phyloP scores from a whole-genome alignment of 2,888 invertebrate species.

The Cantharis rufa region DNA sequence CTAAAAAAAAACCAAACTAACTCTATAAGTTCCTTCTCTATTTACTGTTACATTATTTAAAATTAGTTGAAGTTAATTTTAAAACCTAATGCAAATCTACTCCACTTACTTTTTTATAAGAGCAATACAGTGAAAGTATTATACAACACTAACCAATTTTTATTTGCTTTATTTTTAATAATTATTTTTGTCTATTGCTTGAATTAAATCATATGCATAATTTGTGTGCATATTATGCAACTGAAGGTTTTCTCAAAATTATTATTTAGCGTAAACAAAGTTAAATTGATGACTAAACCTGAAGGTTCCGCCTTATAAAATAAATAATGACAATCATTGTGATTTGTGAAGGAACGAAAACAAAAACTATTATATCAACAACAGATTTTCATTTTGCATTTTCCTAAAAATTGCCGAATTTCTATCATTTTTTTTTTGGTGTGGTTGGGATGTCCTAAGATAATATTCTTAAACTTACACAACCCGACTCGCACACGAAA shows the following conservation, averaged over 20 bases:
- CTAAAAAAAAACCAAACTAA: neutral
- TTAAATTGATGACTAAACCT: too few species aligned
- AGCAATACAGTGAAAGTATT: slow-evolving; percentile 7
- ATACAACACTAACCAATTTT: slow-evolving; percentile 5
- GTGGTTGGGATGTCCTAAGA: too few species aligned
- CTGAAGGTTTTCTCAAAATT: neutral
- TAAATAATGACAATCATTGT: too few species aligned
- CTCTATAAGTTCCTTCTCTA: neutral
- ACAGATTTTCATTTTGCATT: too few species aligned
- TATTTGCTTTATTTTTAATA: neutral
- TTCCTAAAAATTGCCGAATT: too few species aligned
- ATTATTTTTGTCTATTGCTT: neutral
- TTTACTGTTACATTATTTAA: neutral
- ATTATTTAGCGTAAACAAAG: too few species aligned
- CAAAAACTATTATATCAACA: too few species aligned
- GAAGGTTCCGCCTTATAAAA: too few species aligned
- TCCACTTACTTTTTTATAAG: neutral
- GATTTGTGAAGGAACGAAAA: too few species aligned
- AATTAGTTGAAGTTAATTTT: neutral
- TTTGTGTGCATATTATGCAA: neutral
- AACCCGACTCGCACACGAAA: too few species aligned
- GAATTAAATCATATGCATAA: neutral
- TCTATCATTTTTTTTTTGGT: too few species aligned
- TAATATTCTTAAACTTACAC: too few species aligned
- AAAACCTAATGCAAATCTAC: neutral